These are phyloP conservation scores for Drosophila biarmipes DNA, from an alignment of 1,140 invertebrate genomes.

Conservation along the genomic window DNA sequence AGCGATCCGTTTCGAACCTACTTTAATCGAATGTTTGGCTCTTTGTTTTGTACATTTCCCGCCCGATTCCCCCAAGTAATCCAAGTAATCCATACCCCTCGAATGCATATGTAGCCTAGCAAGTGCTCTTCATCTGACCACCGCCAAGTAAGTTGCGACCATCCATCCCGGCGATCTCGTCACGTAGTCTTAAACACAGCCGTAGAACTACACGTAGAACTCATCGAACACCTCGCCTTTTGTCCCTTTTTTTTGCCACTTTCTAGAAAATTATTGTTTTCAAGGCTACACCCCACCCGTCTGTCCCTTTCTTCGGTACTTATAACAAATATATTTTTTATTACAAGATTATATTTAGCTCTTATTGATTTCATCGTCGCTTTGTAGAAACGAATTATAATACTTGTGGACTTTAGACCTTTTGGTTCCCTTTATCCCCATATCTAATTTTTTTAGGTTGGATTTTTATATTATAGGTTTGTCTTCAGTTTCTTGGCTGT, in stretches of 20 bases:
- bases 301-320: constrained; percentile 5
- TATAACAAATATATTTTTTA: background rate
- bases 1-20: constrained; percentile 33
- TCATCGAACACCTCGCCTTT: constrained; percentile 17
- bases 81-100: constrained; percentile 32
- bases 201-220: background rate
- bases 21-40: constrained; percentile 60
- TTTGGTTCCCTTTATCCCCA: background rate
- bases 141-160: constrained; percentile 74
- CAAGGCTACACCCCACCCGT: constrained; percentile 3
- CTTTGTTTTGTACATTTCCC: constrained; percentile 45
- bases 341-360: background rate
- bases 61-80: constrained; percentile 28
- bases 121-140: constrained; percentile 70
- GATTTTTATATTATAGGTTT: background rate
- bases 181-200: constrained; percentile 22
- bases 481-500: background rate
- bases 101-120: constrained; percentile 75
- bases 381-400: background rate
- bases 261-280: too few species aligned
- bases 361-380: background rate
- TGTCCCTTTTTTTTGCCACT: constrained; percentile 5
- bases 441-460: background rate
- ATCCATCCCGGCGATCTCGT: constrained; percentile 26
- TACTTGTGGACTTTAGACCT: background rate